These are phyloP conservation scores for Malacosoma neustria DNA, from an alignment of 2,888 invertebrate genomes.

Conservation along the genomic window DNA sequence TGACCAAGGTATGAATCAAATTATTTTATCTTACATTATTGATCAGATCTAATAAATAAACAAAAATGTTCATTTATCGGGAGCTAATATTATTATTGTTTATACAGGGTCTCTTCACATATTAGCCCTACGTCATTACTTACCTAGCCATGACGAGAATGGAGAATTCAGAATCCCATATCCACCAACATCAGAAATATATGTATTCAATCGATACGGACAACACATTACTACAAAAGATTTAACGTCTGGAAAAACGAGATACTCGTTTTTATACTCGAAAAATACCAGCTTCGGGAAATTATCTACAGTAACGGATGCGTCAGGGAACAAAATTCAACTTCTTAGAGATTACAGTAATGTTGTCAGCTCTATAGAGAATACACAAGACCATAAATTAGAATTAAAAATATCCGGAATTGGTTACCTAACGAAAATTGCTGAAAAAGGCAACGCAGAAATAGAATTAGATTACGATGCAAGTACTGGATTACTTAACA, in stretches of 20 bases:
- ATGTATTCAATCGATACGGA: conserved; percentile 95
- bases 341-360: conserved; percentile 94
- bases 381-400: conserved; percentile 94
- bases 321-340: conserved; percentile 94
- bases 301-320: conserved; percentile 93
- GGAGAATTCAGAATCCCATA: conserved; percentile 95
- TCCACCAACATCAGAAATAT: conserved; percentile 94
- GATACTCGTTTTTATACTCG: conserved; percentile 97
- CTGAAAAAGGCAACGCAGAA: conserved; percentile 91
- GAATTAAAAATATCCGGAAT: conserved; percentile 94
- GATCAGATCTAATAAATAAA: conserved; percentile 1
- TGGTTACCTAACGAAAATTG: conserved; percentile 90
- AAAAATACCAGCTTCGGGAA: conserved; percentile 97
- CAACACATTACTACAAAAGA: conserved; percentile 97
- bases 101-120: conserved; percentile 84
- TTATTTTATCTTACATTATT: conserved; percentile 2
- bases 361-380: conserved; percentile 94
- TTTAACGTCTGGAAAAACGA: conserved; percentile 93
- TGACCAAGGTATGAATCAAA: conserved; percentile 82
- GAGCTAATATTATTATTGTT: conserved; percentile 15
- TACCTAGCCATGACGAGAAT: conserved; percentile 90
- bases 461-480: conserved; percentile 94
- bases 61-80: background rate
- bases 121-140: conserved; percentile 88
- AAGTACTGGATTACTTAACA: conserved; percentile 89